These are phyloP conservation scores for Oriolus oriolus DNA, from an alignment of 2,113 vertebrate genomes.

Conservation along the genomic window DNA sequence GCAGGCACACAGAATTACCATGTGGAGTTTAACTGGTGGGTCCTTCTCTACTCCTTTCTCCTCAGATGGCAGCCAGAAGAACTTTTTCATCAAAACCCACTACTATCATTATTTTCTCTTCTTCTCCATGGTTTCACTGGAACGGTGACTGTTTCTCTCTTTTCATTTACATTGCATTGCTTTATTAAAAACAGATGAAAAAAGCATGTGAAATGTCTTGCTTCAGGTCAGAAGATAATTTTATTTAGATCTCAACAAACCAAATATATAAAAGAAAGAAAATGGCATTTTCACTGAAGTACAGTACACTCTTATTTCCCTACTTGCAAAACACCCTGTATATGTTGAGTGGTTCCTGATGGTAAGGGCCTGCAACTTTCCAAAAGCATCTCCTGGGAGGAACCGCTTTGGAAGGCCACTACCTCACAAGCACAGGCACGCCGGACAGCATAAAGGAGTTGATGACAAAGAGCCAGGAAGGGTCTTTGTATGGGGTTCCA, in stretches of 20 bases:
- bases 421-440: no score
- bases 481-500: no score
- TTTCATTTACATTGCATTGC: not conserved
- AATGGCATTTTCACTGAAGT: not conserved
- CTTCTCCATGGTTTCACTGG: rapidly evolving
- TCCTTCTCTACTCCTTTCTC: not conserved
- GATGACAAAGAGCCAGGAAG: no score
- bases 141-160: not conserved
- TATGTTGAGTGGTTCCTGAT: no score
- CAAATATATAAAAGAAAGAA: not conserved
- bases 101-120: not conserved
- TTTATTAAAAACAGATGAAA: not conserved
- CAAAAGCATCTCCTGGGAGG: no score
- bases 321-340: not conserved
- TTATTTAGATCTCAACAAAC: not conserved
- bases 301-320: not conserved
- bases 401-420: no score
- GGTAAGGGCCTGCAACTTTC: no score
- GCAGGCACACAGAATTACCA: not conserved
- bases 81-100: not conserved
- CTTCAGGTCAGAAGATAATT: not conserved
- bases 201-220: not conserved
- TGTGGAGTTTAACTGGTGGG: not conserved
- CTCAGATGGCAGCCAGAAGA: not conserved
- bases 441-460: no score